Conservation (phyloP, 2,797 vertebrate genomes). For the Typhlichthys eigenmanni region DNA sequence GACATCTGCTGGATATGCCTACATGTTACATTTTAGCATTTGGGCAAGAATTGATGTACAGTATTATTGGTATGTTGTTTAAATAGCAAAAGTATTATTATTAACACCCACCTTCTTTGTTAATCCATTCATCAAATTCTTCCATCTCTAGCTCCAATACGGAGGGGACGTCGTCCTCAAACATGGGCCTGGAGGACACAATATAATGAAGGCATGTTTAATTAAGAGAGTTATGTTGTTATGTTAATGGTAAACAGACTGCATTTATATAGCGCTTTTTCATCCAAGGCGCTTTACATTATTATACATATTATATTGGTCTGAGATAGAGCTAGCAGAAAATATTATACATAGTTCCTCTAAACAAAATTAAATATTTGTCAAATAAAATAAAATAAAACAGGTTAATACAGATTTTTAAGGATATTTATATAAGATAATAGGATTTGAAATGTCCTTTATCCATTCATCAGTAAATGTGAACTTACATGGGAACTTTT, state of each 20-base stretch:
- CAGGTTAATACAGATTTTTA: neutral
- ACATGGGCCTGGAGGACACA: slow-evolving; percentile 86
- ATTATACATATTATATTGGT: too few species aligned
- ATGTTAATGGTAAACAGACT: too few species aligned
- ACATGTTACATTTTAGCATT: neutral
- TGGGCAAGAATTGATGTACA: neutral
- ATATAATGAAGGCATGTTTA: neutral
- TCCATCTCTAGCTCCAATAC: slow-evolving; percentile 99
- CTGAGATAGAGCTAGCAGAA: too few species aligned
- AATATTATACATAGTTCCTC: too few species aligned
- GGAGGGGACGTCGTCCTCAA: slow-evolving; percentile 97
- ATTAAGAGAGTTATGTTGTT: too few species aligned
- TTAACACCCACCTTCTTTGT: slow-evolving; percentile 79
- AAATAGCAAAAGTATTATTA: neutral
- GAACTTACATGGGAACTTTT: slow-evolving; percentile 80
- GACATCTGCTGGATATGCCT: slow-evolving; percentile 60
- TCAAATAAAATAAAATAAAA: too few species aligned
- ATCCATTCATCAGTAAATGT: neutral
- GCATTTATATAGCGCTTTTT: too few species aligned
- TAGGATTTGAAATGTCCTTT: neutral
- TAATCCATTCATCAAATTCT: slow-evolving; percentile 95
- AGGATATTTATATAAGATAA: neutral
- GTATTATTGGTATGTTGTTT: neutral
- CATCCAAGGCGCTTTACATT: too few species aligned
- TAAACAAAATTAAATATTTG: too few species aligned